Evolutionary conservation across 2,113 vertebrate species (phyloP).

Genomic region (Bufo bufo): DNA sequence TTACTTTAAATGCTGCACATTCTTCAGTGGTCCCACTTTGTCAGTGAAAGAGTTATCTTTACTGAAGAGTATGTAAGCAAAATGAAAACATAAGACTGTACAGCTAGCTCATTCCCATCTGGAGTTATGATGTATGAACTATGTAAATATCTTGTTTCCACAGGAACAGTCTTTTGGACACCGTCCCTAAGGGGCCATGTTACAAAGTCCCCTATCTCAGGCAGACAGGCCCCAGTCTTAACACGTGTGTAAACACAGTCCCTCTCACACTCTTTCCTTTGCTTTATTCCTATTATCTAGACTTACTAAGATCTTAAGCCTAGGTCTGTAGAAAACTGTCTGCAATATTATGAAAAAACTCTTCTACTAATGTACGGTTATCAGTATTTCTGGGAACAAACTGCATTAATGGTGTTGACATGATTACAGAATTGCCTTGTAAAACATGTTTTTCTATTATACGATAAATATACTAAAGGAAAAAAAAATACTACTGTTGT

Average conservation of each 20-base stretch:
- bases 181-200: constrained; percentile 41
- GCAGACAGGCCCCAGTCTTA: constrained; percentile 47
- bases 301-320: constrained; percentile 4
- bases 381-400: not conserved
- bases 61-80: constrained; percentile 9
- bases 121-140: constrained; percentile 35
- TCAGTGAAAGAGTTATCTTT: constrained; percentile 31
- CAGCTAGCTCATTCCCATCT: constrained; percentile 42
- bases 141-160: constrained; percentile 46
- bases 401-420: not conserved
- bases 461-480: not conserved
- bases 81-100: constrained; percentile 46
- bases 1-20: not conserved
- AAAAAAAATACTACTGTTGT: too few species aligned
- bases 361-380: not conserved
- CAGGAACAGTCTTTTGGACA: constrained; percentile 48
- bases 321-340: constrained; percentile 29
- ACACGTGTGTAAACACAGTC: constrained; percentile 49
- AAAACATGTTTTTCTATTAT: not conserved
- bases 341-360: not conserved
- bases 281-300: constrained; percentile 23
- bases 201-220: constrained; percentile 42
- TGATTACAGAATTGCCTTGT: not conserved
- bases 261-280: not conserved
- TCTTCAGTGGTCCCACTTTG: not conserved